A percentile compares a stretch with the other conserved stretches of the same genome.
These are phyloP conservation scores for Emydoidea blandingii DNA, from an alignment of 2,797 vertebrate species.

Conservation along the genomic window DNA sequence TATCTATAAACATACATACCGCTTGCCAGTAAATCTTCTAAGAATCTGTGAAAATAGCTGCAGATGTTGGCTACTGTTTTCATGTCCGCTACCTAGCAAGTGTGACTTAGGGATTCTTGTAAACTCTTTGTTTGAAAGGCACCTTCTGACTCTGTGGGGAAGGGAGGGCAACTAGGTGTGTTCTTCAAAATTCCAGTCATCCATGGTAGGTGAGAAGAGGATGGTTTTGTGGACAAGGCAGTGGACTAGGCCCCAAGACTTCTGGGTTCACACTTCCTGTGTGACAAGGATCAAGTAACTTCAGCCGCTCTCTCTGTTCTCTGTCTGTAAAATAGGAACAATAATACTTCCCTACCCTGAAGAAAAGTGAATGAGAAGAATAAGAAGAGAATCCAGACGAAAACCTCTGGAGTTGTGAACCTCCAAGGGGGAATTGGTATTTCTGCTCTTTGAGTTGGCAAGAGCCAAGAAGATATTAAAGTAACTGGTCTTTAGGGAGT, in stretches of 20 bases:
- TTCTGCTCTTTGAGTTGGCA: not conserved
- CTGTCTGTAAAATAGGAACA: not conserved
- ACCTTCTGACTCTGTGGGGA: accelerated
- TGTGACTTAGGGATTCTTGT: not conserved
- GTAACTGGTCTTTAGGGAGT: not conserved
- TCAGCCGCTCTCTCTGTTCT: not conserved
- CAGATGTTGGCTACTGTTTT: conserved; percentile 27
- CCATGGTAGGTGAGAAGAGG: not conserved
- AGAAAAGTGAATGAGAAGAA: accelerated
- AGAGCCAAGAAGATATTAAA: not conserved
- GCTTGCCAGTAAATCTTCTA: too few species aligned
- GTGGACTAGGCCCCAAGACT: not conserved
- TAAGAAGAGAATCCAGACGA: not conserved
- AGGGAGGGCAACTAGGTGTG: accelerated
- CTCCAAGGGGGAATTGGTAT: accelerated
- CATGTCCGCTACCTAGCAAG: not conserved
- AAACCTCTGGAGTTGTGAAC: not conserved
- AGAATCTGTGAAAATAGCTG: not conserved
- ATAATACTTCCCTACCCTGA: not conserved
- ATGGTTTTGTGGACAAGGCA: accelerated
- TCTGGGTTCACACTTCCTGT: accelerated
- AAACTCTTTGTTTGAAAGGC: not conserved
- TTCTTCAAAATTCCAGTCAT: not conserved
- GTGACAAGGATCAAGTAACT: not conserved
- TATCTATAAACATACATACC: not conserved